Conservation (phyloP, 92 coral and sea anemone genomes). For the Porites rus region DNA sequence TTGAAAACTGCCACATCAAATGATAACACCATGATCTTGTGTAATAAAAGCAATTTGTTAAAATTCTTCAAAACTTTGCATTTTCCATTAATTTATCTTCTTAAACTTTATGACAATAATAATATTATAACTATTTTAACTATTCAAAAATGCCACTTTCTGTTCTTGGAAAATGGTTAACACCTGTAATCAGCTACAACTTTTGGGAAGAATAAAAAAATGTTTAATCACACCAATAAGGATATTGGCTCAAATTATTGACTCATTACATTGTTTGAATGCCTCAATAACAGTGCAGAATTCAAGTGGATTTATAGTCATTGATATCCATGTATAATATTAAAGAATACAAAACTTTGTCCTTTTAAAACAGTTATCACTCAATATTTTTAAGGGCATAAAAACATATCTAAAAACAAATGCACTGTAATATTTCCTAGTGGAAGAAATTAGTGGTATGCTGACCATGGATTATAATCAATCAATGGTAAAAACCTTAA, state of each 20-base stretch:
- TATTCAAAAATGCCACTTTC: not conserved
- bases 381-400: not conserved
- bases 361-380: not conserved
- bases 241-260: not conserved
- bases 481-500: no score
- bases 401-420: not conserved
- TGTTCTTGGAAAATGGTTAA: not conserved
- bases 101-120: no score
- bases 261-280: conserved; percentile 7
- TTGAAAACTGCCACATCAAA: not conserved
- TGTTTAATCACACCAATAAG: not conserved
- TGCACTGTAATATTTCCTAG: no score
- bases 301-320: not conserved
- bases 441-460: not conserved
- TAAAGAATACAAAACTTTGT: not conserved
- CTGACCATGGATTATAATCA: no score
- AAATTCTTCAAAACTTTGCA: no score
- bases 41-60: no score
- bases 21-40: not conserved
- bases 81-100: no score
- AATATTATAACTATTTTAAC: no score
- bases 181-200: not conserved
- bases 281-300: not conserved
- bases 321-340: not conserved
- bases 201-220: not conserved